Evolutionary conservation across 2,113 vertebrate species (phyloP).

Genomic region (Limanda limanda): DNA sequence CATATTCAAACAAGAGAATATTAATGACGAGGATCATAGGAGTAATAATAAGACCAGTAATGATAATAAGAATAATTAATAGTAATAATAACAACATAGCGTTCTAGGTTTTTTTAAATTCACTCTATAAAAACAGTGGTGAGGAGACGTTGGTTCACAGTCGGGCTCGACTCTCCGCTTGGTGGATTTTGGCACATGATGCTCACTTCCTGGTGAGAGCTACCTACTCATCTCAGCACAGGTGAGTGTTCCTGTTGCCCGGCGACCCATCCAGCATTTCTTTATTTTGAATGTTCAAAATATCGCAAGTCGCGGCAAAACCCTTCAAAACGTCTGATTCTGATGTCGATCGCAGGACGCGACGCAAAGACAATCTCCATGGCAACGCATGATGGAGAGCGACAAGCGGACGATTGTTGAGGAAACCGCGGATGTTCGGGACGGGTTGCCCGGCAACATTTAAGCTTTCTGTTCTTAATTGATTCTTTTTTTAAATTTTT

Average conservation of each 20-base stretch:
- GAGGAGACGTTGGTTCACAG: conserved; percentile 71
- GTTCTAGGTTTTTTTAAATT: conserved; percentile 61
- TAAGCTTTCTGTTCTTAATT: conserved; percentile 63
- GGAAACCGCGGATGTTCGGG: conserved; percentile 29
- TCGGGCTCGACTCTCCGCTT: conserved; percentile 58
- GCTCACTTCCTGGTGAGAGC: conserved; percentile 63
- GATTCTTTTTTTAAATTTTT: conserved; percentile 20
- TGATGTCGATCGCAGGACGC: conserved; percentile 14
- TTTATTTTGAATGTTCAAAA: conserved; percentile 19
- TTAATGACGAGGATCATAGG: conserved; percentile 68
- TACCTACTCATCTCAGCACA: conserved; percentile 69
- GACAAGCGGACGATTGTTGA: background rate
- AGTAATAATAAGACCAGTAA: conserved; percentile 73
- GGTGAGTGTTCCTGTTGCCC: conserved; percentile 57
- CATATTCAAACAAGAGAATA: conserved; percentile 70
- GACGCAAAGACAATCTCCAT: conserved; percentile 7
- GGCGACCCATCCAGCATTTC: conserved; percentile 61
- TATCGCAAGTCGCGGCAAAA: conserved; percentile 11
- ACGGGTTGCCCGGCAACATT: conserved; percentile 62
- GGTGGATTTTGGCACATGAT: conserved; percentile 78
- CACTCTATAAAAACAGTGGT: conserved; percentile 73
- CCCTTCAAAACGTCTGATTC: conserved; percentile 4
- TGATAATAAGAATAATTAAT: conserved; percentile 77
- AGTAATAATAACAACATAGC: conserved; percentile 76
- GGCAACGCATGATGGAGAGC: background rate